These are phyloP conservation scores for Actinia tenebrosa DNA, from an alignment of 64 coral and sea anemone species.

Conservation along the genomic window DNA sequence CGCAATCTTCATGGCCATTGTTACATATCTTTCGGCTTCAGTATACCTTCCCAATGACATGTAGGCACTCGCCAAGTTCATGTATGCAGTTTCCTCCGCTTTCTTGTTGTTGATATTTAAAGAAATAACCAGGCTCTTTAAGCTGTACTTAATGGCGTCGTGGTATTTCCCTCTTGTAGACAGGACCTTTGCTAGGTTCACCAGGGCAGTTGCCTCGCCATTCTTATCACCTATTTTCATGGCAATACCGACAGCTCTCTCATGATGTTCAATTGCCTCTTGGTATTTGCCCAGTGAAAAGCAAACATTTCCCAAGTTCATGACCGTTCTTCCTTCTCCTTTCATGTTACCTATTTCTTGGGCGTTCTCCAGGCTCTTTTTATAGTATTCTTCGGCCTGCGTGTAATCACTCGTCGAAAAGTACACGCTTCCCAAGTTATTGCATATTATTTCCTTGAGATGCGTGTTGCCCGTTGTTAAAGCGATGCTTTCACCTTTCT, in stretches of 20 bases:
- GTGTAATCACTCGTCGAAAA: conserved; percentile 13
- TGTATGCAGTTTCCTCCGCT: conserved; percentile 17
- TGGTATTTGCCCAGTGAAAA: neutral
- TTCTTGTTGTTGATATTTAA: conserved; percentile 17
- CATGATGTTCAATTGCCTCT: neutral
- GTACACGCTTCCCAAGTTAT: conserved; percentile 29
- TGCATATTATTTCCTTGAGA: conserved; percentile 12
- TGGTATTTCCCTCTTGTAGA: conserved; percentile 1
- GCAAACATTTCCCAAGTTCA: neutral
- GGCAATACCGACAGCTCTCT: neutral
- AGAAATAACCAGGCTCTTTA: conserved; percentile 16
- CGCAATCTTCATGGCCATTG: conserved; percentile 22
- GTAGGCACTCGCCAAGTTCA: conserved; percentile 34
- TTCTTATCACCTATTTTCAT: conserved; percentile 24
- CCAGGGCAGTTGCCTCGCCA: conserved; percentile 16
- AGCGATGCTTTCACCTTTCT: conserved; percentile 16
- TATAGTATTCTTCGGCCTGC: neutral
- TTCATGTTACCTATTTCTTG: conserved; percentile 5
- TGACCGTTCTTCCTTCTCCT: neutral
- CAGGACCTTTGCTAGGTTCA: conserved; percentile 16
- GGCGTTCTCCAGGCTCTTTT: conserved; percentile 14
- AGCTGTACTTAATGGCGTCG: neutral
- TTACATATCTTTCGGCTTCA: conserved; percentile 5
- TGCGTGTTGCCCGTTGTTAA: neutral
- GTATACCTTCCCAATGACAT: conserved; percentile 12